Percentiles rank a stretch among this genome's conserved stretches.
These are phyloP conservation scores for Spermophilus dauricus DNA, from an alignment of 2,113 vertebrate genomes.

Conservation along the genomic window DNA sequence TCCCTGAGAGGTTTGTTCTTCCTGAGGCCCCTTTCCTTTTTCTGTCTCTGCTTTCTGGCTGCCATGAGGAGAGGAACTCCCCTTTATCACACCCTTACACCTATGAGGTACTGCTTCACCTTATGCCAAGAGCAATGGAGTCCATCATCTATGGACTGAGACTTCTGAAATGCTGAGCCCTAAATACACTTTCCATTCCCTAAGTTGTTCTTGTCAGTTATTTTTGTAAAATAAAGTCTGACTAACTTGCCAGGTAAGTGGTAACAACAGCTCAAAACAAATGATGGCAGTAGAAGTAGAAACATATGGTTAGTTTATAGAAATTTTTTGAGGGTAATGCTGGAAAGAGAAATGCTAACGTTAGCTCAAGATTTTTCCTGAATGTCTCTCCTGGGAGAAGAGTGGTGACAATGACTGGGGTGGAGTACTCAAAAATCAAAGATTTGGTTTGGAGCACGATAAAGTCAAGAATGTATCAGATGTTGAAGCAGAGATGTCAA, in stretches of 20 bases:
- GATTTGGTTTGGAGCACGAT: not conserved
- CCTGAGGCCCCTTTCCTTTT: too few relatives aligned
- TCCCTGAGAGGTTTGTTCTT: too few relatives aligned
- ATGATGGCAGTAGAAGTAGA: not conserved
- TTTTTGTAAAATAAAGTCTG: too few relatives aligned
- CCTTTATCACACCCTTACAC: too few relatives aligned
- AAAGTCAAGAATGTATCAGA: not conserved
- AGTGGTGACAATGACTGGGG: not conserved
- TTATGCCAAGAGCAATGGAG: too few relatives aligned
- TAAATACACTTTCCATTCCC: too few relatives aligned
- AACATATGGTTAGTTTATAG: not conserved
- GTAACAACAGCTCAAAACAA: not conserved
- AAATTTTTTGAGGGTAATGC: not conserved
- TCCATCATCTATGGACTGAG: too few relatives aligned
- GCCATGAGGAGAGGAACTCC: too few relatives aligned
- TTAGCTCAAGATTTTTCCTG: not conserved
- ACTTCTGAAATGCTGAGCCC: too few relatives aligned
- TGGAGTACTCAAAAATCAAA: not conserved
- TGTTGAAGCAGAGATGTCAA: not conserved
- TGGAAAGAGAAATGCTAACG: not conserved
- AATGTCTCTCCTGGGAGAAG: not conserved
- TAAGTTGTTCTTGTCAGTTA: too few relatives aligned
- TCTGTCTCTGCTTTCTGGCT: too few relatives aligned
- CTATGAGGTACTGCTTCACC: too few relatives aligned
- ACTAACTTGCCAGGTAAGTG: not conserved